Base-by-base conservation (phyloP, 1,140 invertebrate genomes). In the Pissodes strobi region DNA sequence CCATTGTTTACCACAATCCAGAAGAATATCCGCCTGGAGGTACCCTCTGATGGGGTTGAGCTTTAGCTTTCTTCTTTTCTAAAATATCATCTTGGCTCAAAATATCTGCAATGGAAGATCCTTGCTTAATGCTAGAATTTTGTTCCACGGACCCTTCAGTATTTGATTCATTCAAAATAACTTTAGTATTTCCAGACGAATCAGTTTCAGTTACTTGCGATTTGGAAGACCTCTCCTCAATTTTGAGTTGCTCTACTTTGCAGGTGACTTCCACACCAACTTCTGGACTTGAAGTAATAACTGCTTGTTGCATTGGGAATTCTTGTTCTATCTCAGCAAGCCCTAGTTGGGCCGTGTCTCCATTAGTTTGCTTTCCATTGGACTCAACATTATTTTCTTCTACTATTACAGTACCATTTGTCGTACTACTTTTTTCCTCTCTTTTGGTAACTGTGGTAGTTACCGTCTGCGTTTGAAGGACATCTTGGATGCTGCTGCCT, bases 1-100 rank as follows among this genome's bases (percentile, higher is more conserved):
- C 25, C 25, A 27, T 27, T 27, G 3, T 60, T 58, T 53, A 67
- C 66, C 66, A 67, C 18, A 67, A 55, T 25, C 66, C 66, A 17
- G 66, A 62, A 2, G 66, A 67, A 58, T 58, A 67, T 2, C 66
- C 66, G 12, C 66, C 66, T 43, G 66, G 66, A 12, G 66, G 66
- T 19, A 67, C 59, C 18, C 66, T 48, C 12, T 55, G 63, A 13
- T 2, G 2, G 3, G 38, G 38, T 19, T 8, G 8, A 0, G 19
- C 13, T 21, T 59, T 65, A 15, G 52, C 19, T 21, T 51, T 65
- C 27, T 66, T 61, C 41, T 61, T 53, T 18, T 60, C 64, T 4
- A 18, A 8, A 15, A 60, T 45, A 22, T 52, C 51, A 15, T 66
- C 56, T 21, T 66, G 58, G 3, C 38, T 60, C 12, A 66, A 19